phyloP scores from a whole-genome alignment of 2,888 invertebrate genomes.

The Hemaris fuciformis region DNA sequence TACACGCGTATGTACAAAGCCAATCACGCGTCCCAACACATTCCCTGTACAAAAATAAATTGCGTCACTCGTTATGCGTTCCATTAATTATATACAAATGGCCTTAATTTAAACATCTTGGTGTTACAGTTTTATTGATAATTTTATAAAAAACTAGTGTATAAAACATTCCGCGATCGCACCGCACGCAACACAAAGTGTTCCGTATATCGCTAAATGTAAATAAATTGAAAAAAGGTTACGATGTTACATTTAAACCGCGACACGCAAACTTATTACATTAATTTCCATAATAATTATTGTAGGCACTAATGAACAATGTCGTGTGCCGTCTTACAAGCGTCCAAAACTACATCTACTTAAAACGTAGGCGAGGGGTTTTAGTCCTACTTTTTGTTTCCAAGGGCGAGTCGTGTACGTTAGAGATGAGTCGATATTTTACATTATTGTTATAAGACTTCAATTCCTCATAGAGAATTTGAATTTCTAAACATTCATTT shows the following conservation, averaged over 20 bases:
- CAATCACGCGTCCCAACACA: constrained; percentile 10
- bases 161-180: constrained; percentile 53
- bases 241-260: neutral
- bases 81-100: constrained; percentile 50
- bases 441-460: neutral
- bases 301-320: constrained; percentile 75
- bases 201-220: constrained; percentile 54
- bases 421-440: neutral
- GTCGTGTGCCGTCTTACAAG: constrained; percentile 53
- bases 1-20: constrained; percentile 48
- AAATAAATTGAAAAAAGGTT: constrained; percentile 33
- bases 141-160: constrained; percentile 57
- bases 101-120: constrained; percentile 58
- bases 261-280: constrained; percentile 24
- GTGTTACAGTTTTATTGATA: constrained; percentile 69
- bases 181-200: constrained; percentile 53
- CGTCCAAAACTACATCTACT: constrained; percentile 60
- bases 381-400: constrained; percentile 60
- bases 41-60: constrained; percentile 49
- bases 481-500: no score
- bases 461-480: no score
- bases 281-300: constrained; percentile 31
- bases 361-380: constrained; percentile 71
- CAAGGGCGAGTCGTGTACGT: neutral
- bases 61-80: constrained; percentile 30